Percentiles rank a stretch among this genome's conserved stretches.
Conservation (phyloP, 2,888 invertebrate species). For the Acronicta alni region DNA sequence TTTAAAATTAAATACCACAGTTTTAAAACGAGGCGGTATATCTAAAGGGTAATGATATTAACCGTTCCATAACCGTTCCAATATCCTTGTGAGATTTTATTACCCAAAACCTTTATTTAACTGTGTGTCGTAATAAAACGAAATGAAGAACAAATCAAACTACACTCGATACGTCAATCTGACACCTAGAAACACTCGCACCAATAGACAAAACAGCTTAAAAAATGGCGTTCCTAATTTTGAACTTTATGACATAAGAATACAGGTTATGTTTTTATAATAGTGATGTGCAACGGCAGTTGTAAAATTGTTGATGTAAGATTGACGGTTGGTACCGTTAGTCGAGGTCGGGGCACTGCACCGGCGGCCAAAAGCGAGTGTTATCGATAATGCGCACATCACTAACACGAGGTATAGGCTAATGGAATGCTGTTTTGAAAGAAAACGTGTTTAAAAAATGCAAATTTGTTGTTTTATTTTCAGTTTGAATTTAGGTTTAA, state of each 20-base stretch:
- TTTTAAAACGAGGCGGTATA: constrained; percentile 44
- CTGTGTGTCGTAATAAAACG: constrained; percentile 29
- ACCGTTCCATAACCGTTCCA: constrained; percentile 28
- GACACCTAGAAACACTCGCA: constrained; percentile 67
- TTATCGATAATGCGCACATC: constrained; percentile 81
- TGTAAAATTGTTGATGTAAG: constrained; percentile 76
- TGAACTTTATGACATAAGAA: constrained; percentile 62
- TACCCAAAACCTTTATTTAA: constrained; percentile 38
- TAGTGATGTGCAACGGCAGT: constrained; percentile 66
- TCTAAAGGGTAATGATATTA: constrained; percentile 44
- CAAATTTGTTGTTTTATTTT: constrained; percentile 58
- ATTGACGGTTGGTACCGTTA: constrained; percentile 83
- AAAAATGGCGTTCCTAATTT: constrained; percentile 47
- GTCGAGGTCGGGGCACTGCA: constrained; percentile 75
- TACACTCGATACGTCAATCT: constrained; percentile 73
- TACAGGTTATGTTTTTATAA: constrained; percentile 63
- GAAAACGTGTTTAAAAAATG: constrained; percentile 73
- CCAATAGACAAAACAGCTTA: constrained; percentile 36
- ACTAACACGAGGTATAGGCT: constrained; percentile 73
- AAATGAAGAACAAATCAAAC: constrained; percentile 66
- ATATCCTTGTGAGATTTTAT: constrained; percentile 52
- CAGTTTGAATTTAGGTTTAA: constrained; percentile 34
- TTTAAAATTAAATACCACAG: constrained; percentile 51
- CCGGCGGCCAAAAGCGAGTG: constrained; percentile 74
- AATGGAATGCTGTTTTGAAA: constrained; percentile 82